Evolutionary conservation across 1,140 invertebrate genomes (phyloP).

Genomic region (Physella acuta): DNA sequence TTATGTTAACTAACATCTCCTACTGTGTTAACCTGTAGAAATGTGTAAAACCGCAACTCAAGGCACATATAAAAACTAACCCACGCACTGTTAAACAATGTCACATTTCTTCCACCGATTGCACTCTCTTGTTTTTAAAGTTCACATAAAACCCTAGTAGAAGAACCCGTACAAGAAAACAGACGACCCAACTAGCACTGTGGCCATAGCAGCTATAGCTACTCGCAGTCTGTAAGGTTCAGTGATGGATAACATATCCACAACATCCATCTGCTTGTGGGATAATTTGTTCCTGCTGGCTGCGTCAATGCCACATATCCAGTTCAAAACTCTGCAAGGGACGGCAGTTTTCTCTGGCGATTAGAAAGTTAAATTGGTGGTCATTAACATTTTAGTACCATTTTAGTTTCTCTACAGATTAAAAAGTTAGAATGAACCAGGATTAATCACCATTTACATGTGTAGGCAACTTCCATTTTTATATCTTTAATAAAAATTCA

Average conservation of each 20-base stretch:
- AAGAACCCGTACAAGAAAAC: constrained; percentile 20
- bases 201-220: background rate
- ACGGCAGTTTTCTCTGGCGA: background rate
- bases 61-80: too few relatives aligned
- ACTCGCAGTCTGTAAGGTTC: background rate
- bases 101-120: background rate
- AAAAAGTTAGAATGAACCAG: background rate
- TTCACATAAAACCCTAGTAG: background rate
- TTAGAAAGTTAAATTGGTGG: background rate
- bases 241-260: constrained; percentile 17
- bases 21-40: too few relatives aligned
- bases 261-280: background rate
- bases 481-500: background rate
- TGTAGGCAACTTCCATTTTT: too few relatives aligned
- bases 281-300: background rate
- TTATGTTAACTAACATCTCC: too few relatives aligned
- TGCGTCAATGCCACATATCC: constrained; percentile 21
- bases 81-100: too few relatives aligned
- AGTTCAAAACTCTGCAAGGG: constrained; percentile 8
- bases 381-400: background rate
- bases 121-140: background rate
- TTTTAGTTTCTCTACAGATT: background rate
- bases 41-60: too few relatives aligned
- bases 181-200: background rate
- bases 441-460: too few relatives aligned